Percentiles rank a stretch among this genome's conserved stretches.
Conservation (phyloP, 2,113 vertebrate species). For the Siniperca knerii region DNA sequence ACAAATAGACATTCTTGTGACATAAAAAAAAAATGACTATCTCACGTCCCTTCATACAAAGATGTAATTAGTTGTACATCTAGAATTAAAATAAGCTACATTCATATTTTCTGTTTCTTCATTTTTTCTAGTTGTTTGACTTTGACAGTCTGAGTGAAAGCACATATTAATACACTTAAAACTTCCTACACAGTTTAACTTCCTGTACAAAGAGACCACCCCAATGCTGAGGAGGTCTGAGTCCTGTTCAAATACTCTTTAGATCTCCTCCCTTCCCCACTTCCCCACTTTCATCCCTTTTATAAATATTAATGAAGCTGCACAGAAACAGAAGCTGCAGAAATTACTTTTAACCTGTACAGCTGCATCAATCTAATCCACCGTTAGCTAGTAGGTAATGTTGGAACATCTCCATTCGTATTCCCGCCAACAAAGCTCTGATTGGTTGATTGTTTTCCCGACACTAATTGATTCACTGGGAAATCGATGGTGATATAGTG, state of each 20-base stretch:
- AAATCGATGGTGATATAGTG: neutral
- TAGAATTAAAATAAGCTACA: constrained; percentile 46
- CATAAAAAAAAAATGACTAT: constrained; percentile 10
- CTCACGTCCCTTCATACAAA: constrained; percentile 23
- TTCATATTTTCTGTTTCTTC: constrained; percentile 5
- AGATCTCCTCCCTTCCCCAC: neutral
- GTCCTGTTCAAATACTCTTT: constrained; percentile 26
- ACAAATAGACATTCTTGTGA: constrained; percentile 39
- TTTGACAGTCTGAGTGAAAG: constrained; percentile 37
- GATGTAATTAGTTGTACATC: constrained; percentile 41
- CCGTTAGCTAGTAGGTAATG: neutral
- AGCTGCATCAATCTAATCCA: neutral
- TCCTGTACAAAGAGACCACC: constrained; percentile 49
- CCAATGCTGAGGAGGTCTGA: neutral
- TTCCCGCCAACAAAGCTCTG: neutral
- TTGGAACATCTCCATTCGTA: no score
- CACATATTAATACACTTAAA: constrained; percentile 40
- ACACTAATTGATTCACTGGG: no score
- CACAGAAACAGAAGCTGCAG: neutral
- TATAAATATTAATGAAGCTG: neutral
- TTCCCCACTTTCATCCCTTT: neutral
- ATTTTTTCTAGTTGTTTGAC: constrained; percentile 24
- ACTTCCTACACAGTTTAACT: constrained; percentile 48
- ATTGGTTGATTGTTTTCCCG: neutral
- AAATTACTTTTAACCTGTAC: neutral